Evolutionary conservation across 1,140 invertebrate species (phyloP).

Genomic region (Contarinia nasturtii): DNA sequence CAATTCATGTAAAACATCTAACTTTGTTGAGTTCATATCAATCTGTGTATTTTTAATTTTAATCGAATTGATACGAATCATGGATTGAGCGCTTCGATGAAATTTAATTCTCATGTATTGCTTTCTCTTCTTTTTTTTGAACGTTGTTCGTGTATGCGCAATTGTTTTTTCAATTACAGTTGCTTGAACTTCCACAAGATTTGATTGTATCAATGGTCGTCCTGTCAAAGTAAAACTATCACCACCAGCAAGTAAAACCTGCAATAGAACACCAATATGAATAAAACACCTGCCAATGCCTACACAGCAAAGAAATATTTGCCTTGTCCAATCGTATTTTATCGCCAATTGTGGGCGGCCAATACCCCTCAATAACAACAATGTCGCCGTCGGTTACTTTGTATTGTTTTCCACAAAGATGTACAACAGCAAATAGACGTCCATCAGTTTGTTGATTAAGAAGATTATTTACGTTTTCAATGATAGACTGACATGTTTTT

Average conservation of each 20-base stretch:
- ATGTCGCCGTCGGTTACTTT: slow-evolving; percentile 77
- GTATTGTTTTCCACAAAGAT: slow-evolving; percentile 66
- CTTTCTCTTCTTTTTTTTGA: slow-evolving; percentile 53
- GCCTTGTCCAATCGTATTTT: slow-evolving; percentile 74
- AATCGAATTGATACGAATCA: slow-evolving; percentile 54
- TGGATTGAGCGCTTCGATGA: slow-evolving; percentile 43
- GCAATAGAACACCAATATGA: slow-evolving; percentile 6
- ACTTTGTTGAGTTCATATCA: no score
- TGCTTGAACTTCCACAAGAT: slow-evolving; percentile 56
- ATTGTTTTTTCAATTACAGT: slow-evolving; percentile 82
- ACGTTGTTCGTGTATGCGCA: slow-evolving; percentile 61
- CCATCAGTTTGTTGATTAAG: slow-evolving; percentile 34
- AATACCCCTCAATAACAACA: slow-evolving; percentile 62
- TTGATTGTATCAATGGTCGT: slow-evolving; percentile 53
- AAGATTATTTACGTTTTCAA: slow-evolving; percentile 36
- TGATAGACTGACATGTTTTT: slow-evolving; percentile 10
- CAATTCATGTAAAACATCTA: no score
- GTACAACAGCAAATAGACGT: slow-evolving; percentile 70
- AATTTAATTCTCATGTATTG: slow-evolving; percentile 59
- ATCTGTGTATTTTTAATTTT: slow-evolving; percentile 17
- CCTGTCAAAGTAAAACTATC: slow-evolving; percentile 74
- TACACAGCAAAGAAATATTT: slow-evolving; percentile 2
- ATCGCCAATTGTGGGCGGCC: slow-evolving; percentile 68
- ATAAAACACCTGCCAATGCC: not conserved
- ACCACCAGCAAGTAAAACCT: slow-evolving; percentile 60